phyloP scores from a whole-genome alignment of 2,888 invertebrate genomes.

The Helobdella robusta region DNA sequence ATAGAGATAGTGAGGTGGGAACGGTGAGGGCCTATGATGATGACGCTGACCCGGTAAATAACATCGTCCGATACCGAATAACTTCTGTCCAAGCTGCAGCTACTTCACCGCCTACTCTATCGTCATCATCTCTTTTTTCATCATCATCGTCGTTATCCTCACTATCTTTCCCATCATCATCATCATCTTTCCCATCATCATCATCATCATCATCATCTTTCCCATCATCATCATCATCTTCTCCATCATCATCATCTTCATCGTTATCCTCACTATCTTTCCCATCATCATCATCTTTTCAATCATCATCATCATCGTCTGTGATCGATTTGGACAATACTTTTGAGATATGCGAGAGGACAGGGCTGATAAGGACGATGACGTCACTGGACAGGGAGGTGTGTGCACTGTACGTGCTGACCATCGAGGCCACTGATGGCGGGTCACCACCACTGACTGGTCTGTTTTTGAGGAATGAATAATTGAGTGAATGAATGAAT shows the following conservation, averaged over 20 bases:
- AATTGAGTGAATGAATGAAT: no score
- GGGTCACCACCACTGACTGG: constrained; percentile 11
- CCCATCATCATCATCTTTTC: neutral
- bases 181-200: neutral
- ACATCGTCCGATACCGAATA: constrained; percentile 17
- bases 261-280: neutral
- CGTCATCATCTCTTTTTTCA: neutral
- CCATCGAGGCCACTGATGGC: constrained; percentile 1
- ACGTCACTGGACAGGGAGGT: constrained; percentile 15
- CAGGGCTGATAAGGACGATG: constrained; percentile 9
- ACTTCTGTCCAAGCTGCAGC: neutral
- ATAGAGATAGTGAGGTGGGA: constrained; percentile 14
- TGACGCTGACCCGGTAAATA: constrained; percentile 17
- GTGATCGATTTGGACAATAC: neutral
- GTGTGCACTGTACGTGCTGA: constrained; percentile 15
- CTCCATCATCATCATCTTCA: neutral
- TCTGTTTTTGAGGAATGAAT: no score
- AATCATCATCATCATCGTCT: neutral
- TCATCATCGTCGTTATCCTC: neutral
- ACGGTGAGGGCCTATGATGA: constrained; percentile 18
- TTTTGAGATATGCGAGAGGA: neutral
- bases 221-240: neutral
- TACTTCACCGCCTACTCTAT: neutral
- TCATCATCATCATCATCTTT: neutral
- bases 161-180: neutral